Percentiles rank a stretch among this genome's conserved stretches.
Conservation (phyloP, 2,797 vertebrate genomes). For the Ambastaia sidthimunki region DNA sequence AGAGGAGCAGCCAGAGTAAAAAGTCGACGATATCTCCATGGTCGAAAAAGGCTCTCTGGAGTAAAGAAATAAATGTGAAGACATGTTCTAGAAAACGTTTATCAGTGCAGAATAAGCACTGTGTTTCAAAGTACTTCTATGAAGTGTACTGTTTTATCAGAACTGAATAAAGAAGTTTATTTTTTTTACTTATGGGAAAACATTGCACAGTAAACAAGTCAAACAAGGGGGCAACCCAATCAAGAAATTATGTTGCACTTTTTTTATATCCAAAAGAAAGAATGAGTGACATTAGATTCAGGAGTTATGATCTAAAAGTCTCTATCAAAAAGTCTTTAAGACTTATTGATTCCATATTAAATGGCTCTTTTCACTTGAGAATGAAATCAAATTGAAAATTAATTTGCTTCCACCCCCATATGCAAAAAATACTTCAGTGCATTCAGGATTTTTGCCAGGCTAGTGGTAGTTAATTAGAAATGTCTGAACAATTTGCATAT, state of each 20-base stretch:
- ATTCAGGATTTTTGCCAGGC: background rate
- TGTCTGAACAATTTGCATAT: background rate
- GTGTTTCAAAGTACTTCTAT: conserved; percentile 1
- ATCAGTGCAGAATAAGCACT: background rate
- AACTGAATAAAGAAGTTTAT: conserved; percentile 51
- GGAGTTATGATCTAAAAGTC: background rate
- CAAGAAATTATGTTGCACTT: background rate
- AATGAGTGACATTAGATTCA: background rate
- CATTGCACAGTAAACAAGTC: conserved; percentile 20
- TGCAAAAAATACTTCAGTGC: background rate
- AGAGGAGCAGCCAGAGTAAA: conserved; percentile 53
- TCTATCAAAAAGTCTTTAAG: background rate
- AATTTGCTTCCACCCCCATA: background rate
- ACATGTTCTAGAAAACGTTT: background rate
- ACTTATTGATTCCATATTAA: background rate
- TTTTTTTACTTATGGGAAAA: conserved; percentile 14
- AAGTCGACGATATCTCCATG: conserved; percentile 50
- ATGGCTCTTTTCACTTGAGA: background rate
- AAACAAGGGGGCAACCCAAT: background rate
- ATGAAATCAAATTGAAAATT: background rate
- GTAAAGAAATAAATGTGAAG: conserved; percentile 43
- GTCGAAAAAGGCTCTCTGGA: conserved; percentile 65
- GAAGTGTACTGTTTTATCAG: conserved; percentile 26
- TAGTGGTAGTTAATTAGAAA: background rate
- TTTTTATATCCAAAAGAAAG: background rate